Evolutionary conservation across 2,797 vertebrate genomes (phyloP), one percentile per base, ranked within the genome.

Genomic region (Sebastes diaconus): DNA sequence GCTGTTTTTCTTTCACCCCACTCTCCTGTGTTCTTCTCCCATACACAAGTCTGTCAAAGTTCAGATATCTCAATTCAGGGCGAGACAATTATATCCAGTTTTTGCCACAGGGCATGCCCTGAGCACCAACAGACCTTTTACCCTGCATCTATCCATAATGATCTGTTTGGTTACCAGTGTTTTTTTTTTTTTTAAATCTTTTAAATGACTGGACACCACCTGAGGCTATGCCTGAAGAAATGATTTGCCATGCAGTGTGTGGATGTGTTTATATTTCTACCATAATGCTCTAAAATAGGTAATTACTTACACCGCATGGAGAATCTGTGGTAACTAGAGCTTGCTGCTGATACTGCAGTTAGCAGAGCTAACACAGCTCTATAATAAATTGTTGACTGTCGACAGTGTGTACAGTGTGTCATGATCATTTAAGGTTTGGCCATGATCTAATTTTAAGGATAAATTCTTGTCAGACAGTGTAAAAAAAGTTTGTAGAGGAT

Each of bases 101-200:
- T 65, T 85, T 84, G 89, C 92, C 80, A 85, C 75, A 58, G 91
- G 90, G 77, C 83, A 87, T 90, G 84, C 91, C 90, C 74, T 84
- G 76, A 87, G 91, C 88, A 75, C 73, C 76, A 72, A 65, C 75
- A 79, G 81, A 88, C 90, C 86, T 92, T 90, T 90, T 88, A 88
- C 69, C 64, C 83, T 29, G 27, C 77, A 85, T 87, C 85, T 80
- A 86, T 86, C 84, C 68, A 68, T 92, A 89, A 91, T 90, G 79
- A 89, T 84, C 74, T 89, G 57, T 90, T 91, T 88, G 78, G 71
- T 87, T 83, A 79, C 63, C 32, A 68, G 22, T 22, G 58, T 39
- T 58, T 61, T 79, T 68, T 74, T 74, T 71, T 36, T 68, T 7
- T 64, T 68, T 4, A 77, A 82, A 80, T 83, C 59, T 79, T 84